Base-by-base conservation (phyloP, 2,113 vertebrate species). In the Mustela lutreola region DNA sequence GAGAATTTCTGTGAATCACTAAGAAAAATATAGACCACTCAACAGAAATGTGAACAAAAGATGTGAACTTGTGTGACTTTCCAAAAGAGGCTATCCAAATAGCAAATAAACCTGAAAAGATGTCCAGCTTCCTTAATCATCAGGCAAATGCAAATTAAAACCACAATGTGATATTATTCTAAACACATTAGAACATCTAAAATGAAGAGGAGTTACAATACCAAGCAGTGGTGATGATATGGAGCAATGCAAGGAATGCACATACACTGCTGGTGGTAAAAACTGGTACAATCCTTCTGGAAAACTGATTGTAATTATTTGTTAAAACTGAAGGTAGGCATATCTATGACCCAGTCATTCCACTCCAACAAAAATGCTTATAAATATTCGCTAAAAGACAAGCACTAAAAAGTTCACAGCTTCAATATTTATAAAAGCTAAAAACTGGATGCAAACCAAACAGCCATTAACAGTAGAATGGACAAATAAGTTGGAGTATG, bases 81-180 rank as follows among this genome's bases (percentile, higher is more conserved):
- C 36, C 63, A 83, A 62, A 91, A 95, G 71, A 79, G 78, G 9
- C 62, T 42, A 88, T 45, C 76, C n/a, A 87, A 90, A 82, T 71
- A 75, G 65, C 56, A 78, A 82, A 83, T 50, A 70, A 82, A 82
- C 22, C 67, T 95, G 45, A 83, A 96, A 89, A 97, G 36, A 91
- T 39, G n/a, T 62, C 67, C 45, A 87, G 60, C 12, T 87, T 94
- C 81, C 82, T 62, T 33, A 82, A 86, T 36, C 39, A 75, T 60
- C 48, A 78, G 89, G 48, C 12, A 95, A 78, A 96, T 62, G 18
- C 11, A 82, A 88, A 62, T 88, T 94, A 90, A 96, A 79, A 53
- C 62, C 42, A 96, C 53, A 73, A 45, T 80, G 53, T 90, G 71
- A 45, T 67, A 82, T 63, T 12, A 39, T 39, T 88, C 45, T 83